Evolutionary conservation across 2,888 invertebrate genomes (phyloP).

Genomic region (Glaucopsyche alexis): DNA sequence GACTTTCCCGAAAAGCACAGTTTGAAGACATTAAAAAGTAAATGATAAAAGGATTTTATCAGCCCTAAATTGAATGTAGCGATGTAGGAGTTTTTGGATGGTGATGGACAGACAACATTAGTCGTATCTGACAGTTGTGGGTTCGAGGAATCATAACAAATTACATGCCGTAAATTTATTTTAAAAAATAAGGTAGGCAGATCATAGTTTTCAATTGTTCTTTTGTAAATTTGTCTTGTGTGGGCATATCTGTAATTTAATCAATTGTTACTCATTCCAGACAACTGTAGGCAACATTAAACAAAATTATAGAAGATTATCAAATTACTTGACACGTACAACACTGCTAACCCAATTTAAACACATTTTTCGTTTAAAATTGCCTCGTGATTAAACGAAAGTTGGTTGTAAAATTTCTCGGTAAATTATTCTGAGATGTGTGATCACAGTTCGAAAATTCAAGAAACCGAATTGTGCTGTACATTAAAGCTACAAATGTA

Average conservation of each 20-base stretch:
- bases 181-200: background rate
- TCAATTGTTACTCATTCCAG: background rate
- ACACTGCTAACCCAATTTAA: background rate
- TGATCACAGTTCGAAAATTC: background rate
- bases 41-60: constrained; percentile 8
- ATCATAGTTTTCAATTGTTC: background rate
- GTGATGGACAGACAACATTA: constrained; percentile 27
- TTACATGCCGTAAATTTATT: background rate
- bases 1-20: too few relatives aligned
- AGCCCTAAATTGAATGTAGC: constrained; percentile 33
- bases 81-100: constrained; percentile 21
- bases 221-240: background rate
- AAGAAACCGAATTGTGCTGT: background rate
- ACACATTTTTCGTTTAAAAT: background rate
- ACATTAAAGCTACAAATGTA: background rate
- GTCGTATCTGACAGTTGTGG: constrained; percentile 17
- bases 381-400: background rate
- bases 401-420: background rate
- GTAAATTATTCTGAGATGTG: background rate
- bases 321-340: background rate
- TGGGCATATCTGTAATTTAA: constrained; percentile 5
- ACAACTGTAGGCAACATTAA: background rate
- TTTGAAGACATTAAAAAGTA: background rate
- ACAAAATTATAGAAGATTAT: background rate
- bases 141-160: constrained; percentile 8